Evolutionary conservation across 1,140 invertebrate genomes (phyloP), one percentile per base, ranked within the genome.

Genomic region (Amphibalanus amphitrite): DNA sequence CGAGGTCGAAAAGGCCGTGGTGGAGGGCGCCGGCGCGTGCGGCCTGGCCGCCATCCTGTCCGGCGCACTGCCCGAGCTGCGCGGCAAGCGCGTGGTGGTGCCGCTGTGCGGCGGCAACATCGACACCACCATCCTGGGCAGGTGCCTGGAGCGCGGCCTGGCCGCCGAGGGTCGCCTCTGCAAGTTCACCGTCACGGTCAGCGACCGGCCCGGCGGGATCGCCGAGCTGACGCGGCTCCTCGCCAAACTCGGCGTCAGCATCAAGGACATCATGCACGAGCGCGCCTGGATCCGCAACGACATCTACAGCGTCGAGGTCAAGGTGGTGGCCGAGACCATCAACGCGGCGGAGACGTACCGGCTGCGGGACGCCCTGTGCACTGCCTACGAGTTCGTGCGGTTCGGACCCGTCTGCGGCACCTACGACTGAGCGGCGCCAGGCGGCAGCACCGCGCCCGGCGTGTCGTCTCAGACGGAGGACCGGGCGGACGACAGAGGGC

Each of bases 251-350:
- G 93, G 92, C 1, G 92, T 93, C 8, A 92, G 90, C 64, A 93
- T 97, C 70, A 96, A 96, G 80, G 93, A 96, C 77, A 93, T 97
- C 71, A 89, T 92, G 79, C 93, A 96, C 79, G 93, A 96, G 79
- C 83, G 93, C 72, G 92, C 93, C 8, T 97, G 93, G 93, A 85
- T 97, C 23, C 86, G 86, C 40, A 86, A 86, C 3, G 92, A 97
- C 79, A 88, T 96, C 25, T 95, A 93, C 79, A 87, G 89, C 77
- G 89, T 91, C 71, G 84, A 88, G 75, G 79, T 79, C 74, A 77
- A 70, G n/a, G 40, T 67, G n/a, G 17, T 67, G 65, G n/a, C 26
- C 65, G 65, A 67, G 65, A 67, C 65, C 65, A 67, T 28, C n/a
- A 67, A 28, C 65, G 65, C 65, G 3, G 65, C 26, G 10, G 65